Base-by-base conservation (phyloP, 2,797 vertebrate species). In the Pangasius djambal region DNA sequence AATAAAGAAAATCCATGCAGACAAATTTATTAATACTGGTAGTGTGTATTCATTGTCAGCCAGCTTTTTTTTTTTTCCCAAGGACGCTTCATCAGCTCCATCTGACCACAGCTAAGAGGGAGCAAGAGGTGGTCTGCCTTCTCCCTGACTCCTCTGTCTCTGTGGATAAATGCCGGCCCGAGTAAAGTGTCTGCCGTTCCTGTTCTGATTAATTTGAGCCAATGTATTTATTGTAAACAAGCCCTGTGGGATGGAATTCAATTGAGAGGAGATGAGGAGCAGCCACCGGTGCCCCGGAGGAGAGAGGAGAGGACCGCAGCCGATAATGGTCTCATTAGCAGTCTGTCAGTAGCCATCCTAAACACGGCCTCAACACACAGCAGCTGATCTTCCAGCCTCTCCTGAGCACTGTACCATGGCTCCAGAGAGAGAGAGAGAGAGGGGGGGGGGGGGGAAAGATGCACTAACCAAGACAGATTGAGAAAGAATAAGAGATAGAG, bases 311-410 rank as follows among this genome's bases (percentile, higher is more conserved):
- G 92, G 94, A 95, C 94, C 92, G 91, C 93, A 95, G 95, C 94
- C 92, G 95, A 96, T 97, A 96, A 96, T 96, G 94, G 95, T 94
- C 96, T 97, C 96, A 96, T 97, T 97, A 97, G 95, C 95, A 95
- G 95, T 94, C 95, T 96, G 96, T 97, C 96, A 97, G 95, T 94
- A 94, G 92, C 93, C 95, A 93, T 95, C 94, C 95, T 92, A 95
- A 92, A 91, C 93, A 93, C 89, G 77, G 90, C 83, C 93, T 92
- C 92, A 88, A 91, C 90, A 91, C 89, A 93, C 95, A 94, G 93
- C 94, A 93, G 93, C 90, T 91, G 90, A 91, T 92, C 91, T 89
- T 90, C 87, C 69, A 94, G 85, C 85, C 85, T 89, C 91, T 90
- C 93, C 72, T 86, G 52, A 86, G 85, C 65, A 81, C 63, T 77